These are phyloP conservation scores for Auanema sp. DNA, from an alignment of 2,888 invertebrate genomes.

Conservation along the genomic window DNA sequence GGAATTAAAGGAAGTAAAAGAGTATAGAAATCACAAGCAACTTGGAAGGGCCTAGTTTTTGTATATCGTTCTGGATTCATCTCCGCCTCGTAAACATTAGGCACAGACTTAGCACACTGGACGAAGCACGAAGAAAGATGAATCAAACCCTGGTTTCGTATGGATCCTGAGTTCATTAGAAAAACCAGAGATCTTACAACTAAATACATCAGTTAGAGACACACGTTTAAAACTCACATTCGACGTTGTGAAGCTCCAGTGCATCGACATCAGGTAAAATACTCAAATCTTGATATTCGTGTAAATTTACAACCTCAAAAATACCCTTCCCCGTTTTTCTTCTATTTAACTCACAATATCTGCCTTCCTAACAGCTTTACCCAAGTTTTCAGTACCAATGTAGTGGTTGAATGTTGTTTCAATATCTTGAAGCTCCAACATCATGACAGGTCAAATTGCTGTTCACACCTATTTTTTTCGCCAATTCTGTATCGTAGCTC, in stretches of 20 bases:
- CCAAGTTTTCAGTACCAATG: slow-evolving; percentile 11
- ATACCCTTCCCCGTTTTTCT: not conserved
- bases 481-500: not conserved
- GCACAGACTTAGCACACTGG: slow-evolving; percentile 56
- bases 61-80: slow-evolving; percentile 27
- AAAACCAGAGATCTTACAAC: slow-evolving; percentile 30
- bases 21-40: not conserved
- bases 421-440: not conserved
- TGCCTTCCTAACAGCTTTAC: slow-evolving; percentile 9
- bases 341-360: slow-evolving; percentile 13
- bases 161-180: slow-evolving; percentile 16
- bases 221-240: slow-evolving; percentile 29
- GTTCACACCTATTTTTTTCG: not conserved
- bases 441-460: not conserved
- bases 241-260: slow-evolving; percentile 45
- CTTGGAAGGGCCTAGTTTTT: slow-evolving; percentile 12
- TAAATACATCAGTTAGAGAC: slow-evolving; percentile 19
- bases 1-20: not conserved
- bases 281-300: slow-evolving; percentile 50
- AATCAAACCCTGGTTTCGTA: slow-evolving; percentile 24
- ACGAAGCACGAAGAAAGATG: slow-evolving; percentile 49
- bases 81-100: slow-evolving; percentile 52
- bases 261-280: slow-evolving; percentile 32
- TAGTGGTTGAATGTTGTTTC: not conserved
- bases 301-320: slow-evolving; percentile 49